A percentile compares a stretch with the other conserved stretches of the same genome.
Evolutionary conservation across 2,797 vertebrate genomes (phyloP).

Genomic region (Notoglanidium macrostoma): DNA sequence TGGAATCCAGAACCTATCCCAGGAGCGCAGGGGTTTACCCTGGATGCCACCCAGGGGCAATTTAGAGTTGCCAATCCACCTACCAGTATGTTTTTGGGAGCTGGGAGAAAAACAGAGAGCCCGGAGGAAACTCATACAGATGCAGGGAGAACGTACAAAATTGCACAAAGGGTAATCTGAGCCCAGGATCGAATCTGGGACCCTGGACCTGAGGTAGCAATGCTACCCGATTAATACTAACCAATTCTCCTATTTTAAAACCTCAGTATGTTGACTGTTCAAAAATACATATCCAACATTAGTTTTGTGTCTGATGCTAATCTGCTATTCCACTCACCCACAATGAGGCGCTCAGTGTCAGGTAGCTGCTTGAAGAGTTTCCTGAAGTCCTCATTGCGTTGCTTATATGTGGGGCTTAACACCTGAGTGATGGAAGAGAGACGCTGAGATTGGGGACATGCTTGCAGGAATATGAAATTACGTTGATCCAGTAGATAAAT

Average conservation of each 20-base stretch:
- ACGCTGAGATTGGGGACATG: neutral
- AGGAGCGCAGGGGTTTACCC: neutral
- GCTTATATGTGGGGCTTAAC: constrained; percentile 96
- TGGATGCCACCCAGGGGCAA: neutral
- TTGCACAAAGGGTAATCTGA: neutral
- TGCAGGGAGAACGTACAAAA: neutral
- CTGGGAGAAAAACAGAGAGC: neutral
- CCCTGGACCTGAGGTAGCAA: neutral
- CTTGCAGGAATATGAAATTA: neutral
- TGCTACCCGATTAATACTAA: neutral
- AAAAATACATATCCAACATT: neutral
- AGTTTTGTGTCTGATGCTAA: neutral
- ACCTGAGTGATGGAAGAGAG: constrained; percentile 76
- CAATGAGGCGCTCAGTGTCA: constrained; percentile 97
- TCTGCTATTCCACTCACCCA: constrained; percentile 80
- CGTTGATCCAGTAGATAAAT: neutral
- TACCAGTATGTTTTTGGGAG: neutral
- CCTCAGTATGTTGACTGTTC: neutral
- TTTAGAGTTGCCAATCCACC: neutral
- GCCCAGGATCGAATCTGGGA: neutral
- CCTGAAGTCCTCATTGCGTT: constrained; percentile 98
- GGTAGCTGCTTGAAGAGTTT: constrained; percentile 99
- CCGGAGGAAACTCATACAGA: neutral
- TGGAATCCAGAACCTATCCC: neutral
- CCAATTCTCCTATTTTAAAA: too few relatives aligned